Percentiles rank a stretch among this genome's conserved stretches.
These are phyloP conservation scores for Morpho achilles DNA, from an alignment of 2,888 invertebrate species.

Conservation along the genomic window DNA sequence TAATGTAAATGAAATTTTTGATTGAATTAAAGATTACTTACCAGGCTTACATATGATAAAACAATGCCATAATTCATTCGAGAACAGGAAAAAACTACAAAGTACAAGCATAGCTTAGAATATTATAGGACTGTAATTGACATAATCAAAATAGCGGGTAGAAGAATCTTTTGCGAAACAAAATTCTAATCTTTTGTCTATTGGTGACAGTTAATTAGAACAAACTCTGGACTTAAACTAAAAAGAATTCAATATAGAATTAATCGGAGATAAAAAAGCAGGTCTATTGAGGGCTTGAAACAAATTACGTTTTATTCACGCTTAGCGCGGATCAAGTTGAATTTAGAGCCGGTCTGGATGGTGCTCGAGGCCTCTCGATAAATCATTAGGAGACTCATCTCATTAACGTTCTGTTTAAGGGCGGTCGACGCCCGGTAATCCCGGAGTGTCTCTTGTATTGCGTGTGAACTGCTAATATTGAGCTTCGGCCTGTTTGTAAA, in stretches of 20 bases:
- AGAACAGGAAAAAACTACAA: too few species aligned
- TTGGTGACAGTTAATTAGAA: too few species aligned
- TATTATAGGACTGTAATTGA: too few species aligned
- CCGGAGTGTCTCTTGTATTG: slow-evolving; percentile 12
- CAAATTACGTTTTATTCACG: slow-evolving; percentile 24
- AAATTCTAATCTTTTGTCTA: too few species aligned
- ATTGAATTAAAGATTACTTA: too few species aligned
- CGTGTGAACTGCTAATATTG: slow-evolving; percentile 12
- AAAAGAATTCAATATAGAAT: not conserved
- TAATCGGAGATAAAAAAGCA: not conserved
- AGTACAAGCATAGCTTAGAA: too few species aligned
- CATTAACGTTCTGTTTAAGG: slow-evolving; percentile 27
- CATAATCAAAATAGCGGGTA: too few species aligned
- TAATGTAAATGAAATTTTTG: too few species aligned
- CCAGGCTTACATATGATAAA: too few species aligned
- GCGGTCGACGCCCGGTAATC: slow-evolving; percentile 11
- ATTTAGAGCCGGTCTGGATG: slow-evolving; percentile 21
- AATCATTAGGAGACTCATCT: slow-evolving; percentile 30
- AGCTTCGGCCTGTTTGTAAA: too few species aligned
- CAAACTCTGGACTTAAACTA: not conserved
- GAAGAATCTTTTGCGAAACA: too few species aligned
- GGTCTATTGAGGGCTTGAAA: slow-evolving; percentile 9
- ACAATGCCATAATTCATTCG: too few species aligned
- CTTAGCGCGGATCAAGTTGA: slow-evolving; percentile 20
- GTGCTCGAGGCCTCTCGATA: slow-evolving; percentile 23